Evolutionary conservation across 2,888 invertebrate species (phyloP).

Genomic region (Drosophila longiperda): DNA sequence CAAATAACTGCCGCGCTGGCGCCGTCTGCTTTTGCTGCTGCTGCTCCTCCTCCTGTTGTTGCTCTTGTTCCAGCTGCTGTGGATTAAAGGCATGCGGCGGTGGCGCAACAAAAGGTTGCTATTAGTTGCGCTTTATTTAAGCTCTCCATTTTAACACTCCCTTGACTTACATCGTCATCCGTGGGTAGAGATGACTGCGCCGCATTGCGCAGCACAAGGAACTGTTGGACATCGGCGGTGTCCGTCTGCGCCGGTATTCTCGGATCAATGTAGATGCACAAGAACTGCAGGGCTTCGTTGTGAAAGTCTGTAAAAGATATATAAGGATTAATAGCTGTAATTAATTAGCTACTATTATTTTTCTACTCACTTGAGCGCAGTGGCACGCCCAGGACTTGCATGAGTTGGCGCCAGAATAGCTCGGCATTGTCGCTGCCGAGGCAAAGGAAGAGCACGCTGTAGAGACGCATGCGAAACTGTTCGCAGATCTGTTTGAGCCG

Average conservation of each 20-base stretch:
- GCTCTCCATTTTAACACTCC: not conserved
- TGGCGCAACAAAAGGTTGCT: slow-evolving; percentile 47
- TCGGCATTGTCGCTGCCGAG: slow-evolving; percentile 83
- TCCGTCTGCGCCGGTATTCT: slow-evolving; percentile 69
- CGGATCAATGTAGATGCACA: slow-evolving; percentile 72
- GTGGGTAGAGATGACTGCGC: slow-evolving; percentile 34
- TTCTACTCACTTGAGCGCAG: slow-evolving; percentile 68
- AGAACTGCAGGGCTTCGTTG: slow-evolving; percentile 77
- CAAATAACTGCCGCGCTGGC: slow-evolving; percentile 83
- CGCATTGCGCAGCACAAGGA: slow-evolving; percentile 71
- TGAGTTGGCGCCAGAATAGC: slow-evolving; percentile 82
- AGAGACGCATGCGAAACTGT: slow-evolving; percentile 81
- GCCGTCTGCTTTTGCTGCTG: slow-evolving; percentile 19
- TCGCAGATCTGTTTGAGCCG: slow-evolving; percentile 78
- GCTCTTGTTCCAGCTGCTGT: slow-evolving; percentile 35
- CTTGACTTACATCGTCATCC: slow-evolving; percentile 47
- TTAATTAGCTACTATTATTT: not conserved
- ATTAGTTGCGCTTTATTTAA: slow-evolving; percentile 31
- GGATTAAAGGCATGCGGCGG: slow-evolving; percentile 45
- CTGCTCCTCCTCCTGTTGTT: slow-evolving; percentile 17
- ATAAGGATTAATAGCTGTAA: not conserved
- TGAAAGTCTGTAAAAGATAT: slow-evolving; percentile 66
- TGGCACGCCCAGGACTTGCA: slow-evolving; percentile 70
- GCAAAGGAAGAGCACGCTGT: slow-evolving; percentile 82
- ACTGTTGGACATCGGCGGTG: slow-evolving; percentile 74